phyloP scores from a whole-genome alignment of 2,797 vertebrate genomes.

The Rhinella marina region DNA sequence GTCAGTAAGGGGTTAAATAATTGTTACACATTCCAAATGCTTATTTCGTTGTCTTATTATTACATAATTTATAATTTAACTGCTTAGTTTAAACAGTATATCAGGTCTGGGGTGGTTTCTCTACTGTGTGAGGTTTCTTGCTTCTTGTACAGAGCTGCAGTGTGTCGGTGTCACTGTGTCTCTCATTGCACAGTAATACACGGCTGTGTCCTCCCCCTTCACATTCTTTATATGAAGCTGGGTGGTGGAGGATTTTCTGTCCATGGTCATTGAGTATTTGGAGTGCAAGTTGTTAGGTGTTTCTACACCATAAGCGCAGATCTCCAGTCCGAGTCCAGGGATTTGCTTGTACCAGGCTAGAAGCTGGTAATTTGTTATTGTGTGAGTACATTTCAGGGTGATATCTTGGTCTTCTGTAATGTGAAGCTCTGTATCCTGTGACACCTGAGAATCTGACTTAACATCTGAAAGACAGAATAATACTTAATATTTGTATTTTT shows the following conservation, averaged over 20 bases:
- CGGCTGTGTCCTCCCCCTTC: conserved; percentile 48
- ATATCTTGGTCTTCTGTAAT: conserved; percentile 17
- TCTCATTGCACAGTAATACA: conserved; percentile 62
- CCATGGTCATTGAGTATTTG: conserved; percentile 7
- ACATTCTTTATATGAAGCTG: conserved; percentile 17
- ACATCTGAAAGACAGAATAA: conserved; percentile 37
- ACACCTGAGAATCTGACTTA: conserved; percentile 23
- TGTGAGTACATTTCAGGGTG: conserved; percentile 22
- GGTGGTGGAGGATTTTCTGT: not conserved
- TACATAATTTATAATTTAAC: too few species aligned
- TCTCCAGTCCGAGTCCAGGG: not conserved
- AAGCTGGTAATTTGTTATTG: not conserved
- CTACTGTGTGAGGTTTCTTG: not conserved
- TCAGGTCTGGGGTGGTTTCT: not conserved
- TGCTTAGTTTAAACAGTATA: too few species aligned
- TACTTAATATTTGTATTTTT: too few species aligned
- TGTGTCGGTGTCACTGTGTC: conserved; percentile 56
- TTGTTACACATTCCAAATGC: too few species aligned
- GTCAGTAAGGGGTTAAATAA: too few species aligned
- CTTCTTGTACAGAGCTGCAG: conserved; percentile 48
- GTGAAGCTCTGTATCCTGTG: conserved; percentile 31
- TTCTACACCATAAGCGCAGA: not conserved
- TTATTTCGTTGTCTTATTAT: too few species aligned
- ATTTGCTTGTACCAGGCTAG: conserved; percentile 34
- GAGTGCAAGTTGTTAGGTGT: not conserved